Conservation (phyloP, 2,797 vertebrate species). For the Spheniscus humboldti region DNA sequence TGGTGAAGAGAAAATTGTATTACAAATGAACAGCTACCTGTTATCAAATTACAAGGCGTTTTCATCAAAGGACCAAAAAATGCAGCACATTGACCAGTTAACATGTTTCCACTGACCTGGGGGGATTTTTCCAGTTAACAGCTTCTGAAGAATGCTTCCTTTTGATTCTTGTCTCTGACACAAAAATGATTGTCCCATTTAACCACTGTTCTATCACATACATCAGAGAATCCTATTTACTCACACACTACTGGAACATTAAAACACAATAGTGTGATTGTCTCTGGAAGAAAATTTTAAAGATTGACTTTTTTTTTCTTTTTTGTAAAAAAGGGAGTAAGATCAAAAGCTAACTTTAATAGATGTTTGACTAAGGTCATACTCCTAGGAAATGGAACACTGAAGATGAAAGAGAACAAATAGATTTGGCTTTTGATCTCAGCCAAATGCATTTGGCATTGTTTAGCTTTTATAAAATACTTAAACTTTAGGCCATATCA, state of each 20-base stretch:
- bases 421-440: slow-evolving; percentile 76
- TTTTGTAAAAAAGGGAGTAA: slow-evolving; percentile 56
- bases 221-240: slow-evolving; percentile 78
- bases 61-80: slow-evolving; percentile 69
- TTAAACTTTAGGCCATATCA: slow-evolving; percentile 67
- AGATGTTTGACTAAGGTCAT: slow-evolving; percentile 84
- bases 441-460: slow-evolving; percentile 81
- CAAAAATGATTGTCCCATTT: slow-evolving; percentile 76
- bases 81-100: slow-evolving; percentile 60
- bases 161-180: slow-evolving; percentile 75
- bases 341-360: slow-evolving; percentile 84
- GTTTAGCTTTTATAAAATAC: slow-evolving; percentile 81
- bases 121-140: slow-evolving; percentile 69
- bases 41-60: slow-evolving; percentile 72
- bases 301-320: slow-evolving; percentile 62
- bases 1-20: slow-evolving; percentile 58
- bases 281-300: slow-evolving; percentile 72
- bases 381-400: slow-evolving; percentile 82
- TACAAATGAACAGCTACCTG: slow-evolving; percentile 60
- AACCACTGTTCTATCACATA: slow-evolving; percentile 68
- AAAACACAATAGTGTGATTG: slow-evolving; percentile 78
- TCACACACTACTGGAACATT: slow-evolving; percentile 69
- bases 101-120: slow-evolving; percentile 63
- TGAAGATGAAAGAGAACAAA: slow-evolving; percentile 81
- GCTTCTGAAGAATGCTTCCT: slow-evolving; percentile 73